A percentile compares a stretch with the other conserved stretches of the same genome.
phyloP scores from a whole-genome alignment of 2,888 invertebrate species.

The Neria commutata region DNA sequence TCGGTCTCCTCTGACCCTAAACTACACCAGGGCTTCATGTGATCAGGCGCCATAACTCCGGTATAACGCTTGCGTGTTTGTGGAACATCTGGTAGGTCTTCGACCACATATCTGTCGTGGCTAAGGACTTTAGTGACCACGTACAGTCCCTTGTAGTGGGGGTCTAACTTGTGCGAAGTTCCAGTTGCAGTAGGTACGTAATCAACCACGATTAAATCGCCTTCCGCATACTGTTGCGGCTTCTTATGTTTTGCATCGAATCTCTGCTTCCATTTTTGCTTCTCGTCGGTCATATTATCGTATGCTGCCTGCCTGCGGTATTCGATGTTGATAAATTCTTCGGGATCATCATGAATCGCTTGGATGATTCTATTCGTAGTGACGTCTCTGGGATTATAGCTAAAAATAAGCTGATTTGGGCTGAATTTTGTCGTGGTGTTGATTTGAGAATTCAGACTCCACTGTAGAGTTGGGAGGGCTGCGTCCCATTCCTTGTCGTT shows the following conservation, averaged over 20 bases:
- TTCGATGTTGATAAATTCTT: too few species aligned
- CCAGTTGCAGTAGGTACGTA: slow-evolving; percentile 14
- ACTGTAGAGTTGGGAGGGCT: too few species aligned
- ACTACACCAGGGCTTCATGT: slow-evolving; percentile 26
- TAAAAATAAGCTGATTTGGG: slow-evolving; percentile 11
- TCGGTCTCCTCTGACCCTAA: background rate
- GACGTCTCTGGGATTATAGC: slow-evolving; percentile 8
- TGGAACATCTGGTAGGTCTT: slow-evolving; percentile 21
- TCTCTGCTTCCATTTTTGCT: slow-evolving; percentile 18
- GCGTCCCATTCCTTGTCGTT: too few species aligned
- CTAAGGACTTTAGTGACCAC: slow-evolving; percentile 20
- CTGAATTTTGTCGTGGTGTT: too few species aligned
- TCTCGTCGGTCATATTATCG: slow-evolving; percentile 14
- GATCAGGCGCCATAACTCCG: slow-evolving; percentile 22
- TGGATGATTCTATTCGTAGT: slow-evolving; percentile 2
- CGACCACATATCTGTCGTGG: slow-evolving; percentile 22
- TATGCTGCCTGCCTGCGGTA: background rate
- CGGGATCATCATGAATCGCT: background rate
- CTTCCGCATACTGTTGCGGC: slow-evolving; percentile 16
- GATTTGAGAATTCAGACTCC: too few species aligned
- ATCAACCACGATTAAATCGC: slow-evolving; percentile 20
- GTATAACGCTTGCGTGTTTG: slow-evolving; percentile 13
- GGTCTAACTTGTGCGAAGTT: slow-evolving; percentile 19
- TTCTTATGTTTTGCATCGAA: slow-evolving; percentile 17
- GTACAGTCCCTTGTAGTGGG: slow-evolving; percentile 24